Evolutionary conservation across 2,797 vertebrate species (phyloP).

Genomic region (Odontamblyopus rebecca): DNA sequence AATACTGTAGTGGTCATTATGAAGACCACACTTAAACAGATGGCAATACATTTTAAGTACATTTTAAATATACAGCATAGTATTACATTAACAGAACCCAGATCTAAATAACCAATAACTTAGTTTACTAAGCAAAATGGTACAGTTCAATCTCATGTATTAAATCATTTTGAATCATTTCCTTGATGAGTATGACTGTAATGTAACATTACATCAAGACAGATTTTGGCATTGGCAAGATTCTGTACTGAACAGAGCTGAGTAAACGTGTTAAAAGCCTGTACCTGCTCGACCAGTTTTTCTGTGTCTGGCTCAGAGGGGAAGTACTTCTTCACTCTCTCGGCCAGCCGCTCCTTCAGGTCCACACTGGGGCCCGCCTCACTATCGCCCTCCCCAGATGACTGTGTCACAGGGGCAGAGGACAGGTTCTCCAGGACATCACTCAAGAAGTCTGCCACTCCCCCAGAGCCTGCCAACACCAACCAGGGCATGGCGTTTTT

Average conservation of each 20-base stretch:
- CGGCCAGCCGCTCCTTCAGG: conserved; percentile 69
- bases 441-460: conserved; percentile 83
- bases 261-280: not conserved
- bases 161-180: not conserved
- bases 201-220: conserved; percentile 2
- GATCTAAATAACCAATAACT: too few relatives aligned
- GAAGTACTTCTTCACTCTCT: conserved; percentile 75
- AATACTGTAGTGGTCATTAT: not conserved
- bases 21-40: not conserved
- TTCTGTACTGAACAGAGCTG: not conserved
- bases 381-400: conserved; percentile 56
- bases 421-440: conserved; percentile 81
- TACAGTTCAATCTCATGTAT: not conserved
- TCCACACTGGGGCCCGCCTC: conserved; percentile 61
- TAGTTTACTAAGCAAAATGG: too few relatives aligned
- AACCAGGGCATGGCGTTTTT: conserved; percentile 84
- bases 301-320: conserved; percentile 62
- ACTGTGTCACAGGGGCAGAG: conserved; percentile 29
- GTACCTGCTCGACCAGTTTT: conserved; percentile 79
- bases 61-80: too few relatives aligned
- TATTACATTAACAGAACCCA: too few relatives aligned
- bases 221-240: not conserved
- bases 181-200: not conserved
- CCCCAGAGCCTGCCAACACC: conserved; percentile 86
- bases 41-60: too few relatives aligned